A percentile compares a stretch with the other conserved stretches of the same genome.
Evolutionary conservation across 2,888 invertebrate genomes (phyloP).

Genomic region (Tachystola acroxantha): DNA sequence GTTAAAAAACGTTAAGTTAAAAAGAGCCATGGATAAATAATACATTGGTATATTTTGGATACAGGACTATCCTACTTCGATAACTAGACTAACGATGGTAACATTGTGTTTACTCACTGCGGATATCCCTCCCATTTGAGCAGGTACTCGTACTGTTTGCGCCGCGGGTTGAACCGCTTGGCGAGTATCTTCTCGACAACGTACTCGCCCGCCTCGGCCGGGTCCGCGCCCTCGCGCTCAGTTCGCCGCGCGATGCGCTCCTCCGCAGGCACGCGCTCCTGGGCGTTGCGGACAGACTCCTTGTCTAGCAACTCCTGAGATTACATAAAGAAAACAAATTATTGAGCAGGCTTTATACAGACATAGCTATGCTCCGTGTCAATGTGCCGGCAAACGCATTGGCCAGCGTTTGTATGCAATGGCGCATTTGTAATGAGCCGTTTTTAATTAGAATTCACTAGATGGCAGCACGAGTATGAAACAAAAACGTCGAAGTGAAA

Average conservation of each 20-base stretch:
- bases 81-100: too few relatives aligned
- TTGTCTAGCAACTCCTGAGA: conserved; percentile 32
- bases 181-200: conserved; percentile 90
- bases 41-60: too few relatives aligned
- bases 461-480: too few relatives aligned
- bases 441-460: too few relatives aligned
- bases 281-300: conserved; percentile 64
- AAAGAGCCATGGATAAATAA: too few relatives aligned
- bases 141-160: conserved; percentile 88
- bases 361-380: not conserved
- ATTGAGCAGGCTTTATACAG: not conserved
- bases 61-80: too few relatives aligned
- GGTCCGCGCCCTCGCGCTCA: conserved; percentile 51
- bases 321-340: not conserved
- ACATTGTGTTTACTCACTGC: too few relatives aligned
- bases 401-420: too few relatives aligned
- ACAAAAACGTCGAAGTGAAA: too few relatives aligned
- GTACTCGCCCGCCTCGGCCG: conserved; percentile 80
- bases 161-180: conserved; percentile 88
- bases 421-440: too few relatives aligned
- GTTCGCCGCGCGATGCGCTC: conserved; percentile 71
- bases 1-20: too few relatives aligned
- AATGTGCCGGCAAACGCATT: not conserved
- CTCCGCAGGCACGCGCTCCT: conserved; percentile 68
- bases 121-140: conserved; percentile 91